Conservation (phyloP, 2,797 vertebrate genomes). For the Enteromius unitaeniatus region DNA sequence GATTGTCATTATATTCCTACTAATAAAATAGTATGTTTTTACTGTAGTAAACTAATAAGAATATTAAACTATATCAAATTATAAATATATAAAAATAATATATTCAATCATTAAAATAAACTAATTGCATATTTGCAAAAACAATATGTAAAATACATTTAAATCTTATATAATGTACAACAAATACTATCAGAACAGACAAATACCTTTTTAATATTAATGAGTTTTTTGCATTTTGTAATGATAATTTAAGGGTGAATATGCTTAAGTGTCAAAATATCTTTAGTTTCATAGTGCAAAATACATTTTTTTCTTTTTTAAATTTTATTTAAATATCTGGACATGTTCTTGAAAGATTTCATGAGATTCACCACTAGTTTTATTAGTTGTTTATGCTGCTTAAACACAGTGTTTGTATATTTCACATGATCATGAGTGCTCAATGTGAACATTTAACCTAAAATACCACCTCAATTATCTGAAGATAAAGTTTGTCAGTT, state of each 20-base stretch:
- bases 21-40: background rate
- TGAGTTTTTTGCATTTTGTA: background rate
- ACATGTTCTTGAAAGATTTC: conserved; percentile 67
- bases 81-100: background rate
- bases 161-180: background rate
- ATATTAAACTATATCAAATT: background rate
- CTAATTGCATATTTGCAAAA: background rate
- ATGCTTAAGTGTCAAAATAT: background rate
- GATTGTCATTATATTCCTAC: background rate
- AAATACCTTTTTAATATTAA: background rate
- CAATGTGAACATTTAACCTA: conserved; percentile 68
- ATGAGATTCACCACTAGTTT: conserved; percentile 52
- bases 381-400: conserved; percentile 75
- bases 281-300: background rate
- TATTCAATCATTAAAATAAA: background rate
- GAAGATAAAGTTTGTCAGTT: background rate
- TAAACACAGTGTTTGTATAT: conserved; percentile 69
- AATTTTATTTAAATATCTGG: conserved; percentile 53
- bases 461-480: conserved; percentile 32
- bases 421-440: conserved; percentile 65
- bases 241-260: background rate
- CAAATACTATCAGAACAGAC: background rate
- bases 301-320: conserved; percentile 42
- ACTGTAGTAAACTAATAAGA: background rate
- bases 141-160: background rate